These are phyloP conservation scores for Microcaecilia unicolor DNA, from an alignment of 2,797 vertebrate genomes.

Conservation along the genomic window DNA sequence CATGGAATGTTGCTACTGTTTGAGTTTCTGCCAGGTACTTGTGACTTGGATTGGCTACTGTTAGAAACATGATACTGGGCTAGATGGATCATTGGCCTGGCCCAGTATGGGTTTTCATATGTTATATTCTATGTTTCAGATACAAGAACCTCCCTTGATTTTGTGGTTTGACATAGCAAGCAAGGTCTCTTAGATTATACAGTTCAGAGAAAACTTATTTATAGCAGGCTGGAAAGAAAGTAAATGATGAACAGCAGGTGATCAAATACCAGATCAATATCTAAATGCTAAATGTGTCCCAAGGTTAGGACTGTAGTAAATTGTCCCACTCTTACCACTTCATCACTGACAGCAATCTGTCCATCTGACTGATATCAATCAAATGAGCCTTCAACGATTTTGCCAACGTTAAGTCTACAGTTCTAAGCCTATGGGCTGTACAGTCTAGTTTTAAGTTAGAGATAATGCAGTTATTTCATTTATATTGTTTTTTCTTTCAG, in stretches of 20 bases:
- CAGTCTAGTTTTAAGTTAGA: too few relatives aligned
- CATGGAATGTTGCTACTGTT: too few relatives aligned
- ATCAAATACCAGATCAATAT: background rate
- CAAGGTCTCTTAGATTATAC: background rate
- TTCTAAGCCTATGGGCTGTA: too few relatives aligned
- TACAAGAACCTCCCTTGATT: background rate
- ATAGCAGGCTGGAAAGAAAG: background rate
- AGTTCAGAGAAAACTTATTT: background rate
- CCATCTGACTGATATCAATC: slow-evolving; percentile 13
- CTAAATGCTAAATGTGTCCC: slow-evolving; percentile 10
- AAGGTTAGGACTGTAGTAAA: slow-evolving; percentile 9
- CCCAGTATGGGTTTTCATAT: too few relatives aligned
- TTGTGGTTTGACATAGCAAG: background rate
- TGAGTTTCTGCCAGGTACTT: too few relatives aligned
- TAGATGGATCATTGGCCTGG: too few relatives aligned
- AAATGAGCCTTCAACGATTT: slow-evolving; percentile 8
- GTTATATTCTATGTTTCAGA: fast-evolving
- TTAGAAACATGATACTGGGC: too few relatives aligned
- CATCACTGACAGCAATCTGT: slow-evolving; percentile 15
- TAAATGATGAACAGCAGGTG: background rate
- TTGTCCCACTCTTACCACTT: slow-evolving; percentile 6
- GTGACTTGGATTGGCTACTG: too few relatives aligned
- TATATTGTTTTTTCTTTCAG: slow-evolving; percentile 24
- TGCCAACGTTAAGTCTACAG: too few relatives aligned
- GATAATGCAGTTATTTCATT: too few relatives aligned